These are phyloP conservation scores for Numenius phaeopus DNA, from an alignment of 2,797 vertebrate species.

Conservation along the genomic window DNA sequence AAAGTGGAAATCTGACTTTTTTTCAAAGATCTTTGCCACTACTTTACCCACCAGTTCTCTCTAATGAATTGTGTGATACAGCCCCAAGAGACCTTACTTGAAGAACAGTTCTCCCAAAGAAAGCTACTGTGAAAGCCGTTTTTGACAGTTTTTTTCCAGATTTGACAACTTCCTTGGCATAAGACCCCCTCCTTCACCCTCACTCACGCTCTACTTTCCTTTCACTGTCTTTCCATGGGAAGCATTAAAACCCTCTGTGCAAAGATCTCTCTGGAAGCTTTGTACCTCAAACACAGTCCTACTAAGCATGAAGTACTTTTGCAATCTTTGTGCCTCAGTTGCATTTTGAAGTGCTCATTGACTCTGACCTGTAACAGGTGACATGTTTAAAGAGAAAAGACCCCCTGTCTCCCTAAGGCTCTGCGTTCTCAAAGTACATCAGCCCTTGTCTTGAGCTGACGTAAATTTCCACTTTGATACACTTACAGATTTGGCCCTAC, in stretches of 20 bases:
- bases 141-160: neutral
- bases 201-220: neutral
- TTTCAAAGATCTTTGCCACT: neutral
- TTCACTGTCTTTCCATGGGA: neutral
- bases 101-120: neutral
- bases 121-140: neutral
- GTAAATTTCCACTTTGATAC: neutral
- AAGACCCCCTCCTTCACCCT: neutral
- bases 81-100: neutral
- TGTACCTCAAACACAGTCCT: neutral
- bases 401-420: neutral
- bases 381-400: neutral
- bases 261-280: neutral
- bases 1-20: conserved; percentile 26
- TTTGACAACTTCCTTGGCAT: neutral
- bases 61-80: neutral
- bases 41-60: neutral
- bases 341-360: neutral
- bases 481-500: neutral
- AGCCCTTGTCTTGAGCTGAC: neutral
- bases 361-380: neutral
- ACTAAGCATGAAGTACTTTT: neutral
- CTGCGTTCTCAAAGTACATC: neutral
- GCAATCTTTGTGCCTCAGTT: neutral
- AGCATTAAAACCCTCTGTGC: neutral